Evolutionary conservation across 1,140 invertebrate species (phyloP).

Genomic region (Campoletis sonorensis): DNA sequence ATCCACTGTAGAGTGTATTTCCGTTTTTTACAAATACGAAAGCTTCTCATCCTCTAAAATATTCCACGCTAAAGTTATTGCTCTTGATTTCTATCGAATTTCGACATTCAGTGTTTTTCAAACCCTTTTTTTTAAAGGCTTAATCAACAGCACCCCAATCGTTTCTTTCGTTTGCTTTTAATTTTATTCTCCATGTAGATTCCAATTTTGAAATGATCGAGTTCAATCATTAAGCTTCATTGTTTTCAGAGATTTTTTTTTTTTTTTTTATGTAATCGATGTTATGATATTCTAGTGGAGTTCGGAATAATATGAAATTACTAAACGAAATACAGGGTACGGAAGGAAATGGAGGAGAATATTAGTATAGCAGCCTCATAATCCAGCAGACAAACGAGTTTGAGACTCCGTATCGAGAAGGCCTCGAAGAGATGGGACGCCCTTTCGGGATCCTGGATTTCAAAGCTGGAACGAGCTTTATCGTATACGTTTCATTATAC

Average conservation of each 20-base stretch:
- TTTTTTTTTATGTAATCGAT: background rate
- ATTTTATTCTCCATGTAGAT: background rate
- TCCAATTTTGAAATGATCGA: background rate
- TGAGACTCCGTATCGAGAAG: background rate
- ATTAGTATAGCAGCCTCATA: background rate
- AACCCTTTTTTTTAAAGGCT: too few species aligned
- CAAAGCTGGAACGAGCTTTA: conserved; percentile 7
- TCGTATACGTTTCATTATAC: conserved; percentile 14
- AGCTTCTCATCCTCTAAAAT: too few species aligned
- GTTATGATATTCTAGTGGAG: background rate
- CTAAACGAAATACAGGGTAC: background rate
- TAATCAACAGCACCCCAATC: too few species aligned
- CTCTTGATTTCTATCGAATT: too few species aligned
- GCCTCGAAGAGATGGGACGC: background rate
- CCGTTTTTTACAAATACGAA: too few species aligned
- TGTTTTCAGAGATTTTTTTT: background rate
- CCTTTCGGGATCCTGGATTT: background rate
- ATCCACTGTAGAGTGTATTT: too few species aligned
- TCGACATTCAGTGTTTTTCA: too few species aligned
- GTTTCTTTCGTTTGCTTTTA: too few species aligned
- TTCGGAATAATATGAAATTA: background rate
- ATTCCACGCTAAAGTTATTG: too few species aligned
- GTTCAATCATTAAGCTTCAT: background rate
- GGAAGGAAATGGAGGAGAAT: background rate
- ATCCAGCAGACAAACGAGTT: background rate